Percentiles rank a stretch among this genome's conserved stretches.
Evolutionary conservation across 2,113 vertebrate genomes (phyloP).

Genomic region (Coptodon bakossiorum): DNA sequence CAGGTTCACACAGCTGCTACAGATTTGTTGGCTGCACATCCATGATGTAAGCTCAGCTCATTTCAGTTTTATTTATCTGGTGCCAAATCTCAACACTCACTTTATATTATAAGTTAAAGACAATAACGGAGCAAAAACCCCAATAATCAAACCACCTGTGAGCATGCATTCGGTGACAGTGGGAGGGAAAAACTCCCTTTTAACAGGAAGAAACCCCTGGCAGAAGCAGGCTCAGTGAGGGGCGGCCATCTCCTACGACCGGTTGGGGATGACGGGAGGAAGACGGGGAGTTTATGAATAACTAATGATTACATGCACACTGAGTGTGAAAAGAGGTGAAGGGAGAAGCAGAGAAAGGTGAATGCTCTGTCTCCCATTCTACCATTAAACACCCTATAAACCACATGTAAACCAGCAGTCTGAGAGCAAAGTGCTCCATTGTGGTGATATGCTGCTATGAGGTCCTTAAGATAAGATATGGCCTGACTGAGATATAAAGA

Average conservation of each 20-base stretch:
- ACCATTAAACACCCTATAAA: not conserved
- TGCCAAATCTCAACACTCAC: not conserved
- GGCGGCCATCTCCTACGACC: rapidly evolving
- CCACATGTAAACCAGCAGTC: not conserved
- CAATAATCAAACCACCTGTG: not conserved
- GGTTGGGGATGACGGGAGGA: rapidly evolving
- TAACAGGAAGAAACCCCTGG: no score
- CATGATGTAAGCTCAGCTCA: not conserved
- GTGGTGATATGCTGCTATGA: not conserved
- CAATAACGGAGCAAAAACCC: not conserved
- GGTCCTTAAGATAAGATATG: not conserved
- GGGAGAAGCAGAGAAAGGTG: not conserved
- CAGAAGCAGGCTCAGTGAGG: not conserved
- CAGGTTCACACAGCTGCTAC: not conserved
- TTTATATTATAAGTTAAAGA: not conserved
- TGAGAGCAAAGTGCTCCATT: not conserved
- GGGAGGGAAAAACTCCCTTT: rapidly evolving
- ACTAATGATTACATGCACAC: not conserved
- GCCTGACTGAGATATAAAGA: not conserved
- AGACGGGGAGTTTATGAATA: not conserved
- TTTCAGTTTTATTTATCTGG: not conserved
- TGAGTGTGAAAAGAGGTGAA: not conserved
- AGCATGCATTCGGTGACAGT: not conserved
- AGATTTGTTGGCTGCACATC: not conserved
- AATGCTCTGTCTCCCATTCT: not conserved